Conservation (phyloP, 2,888 invertebrate genomes). For the Rhamphomyia laevipes region DNA sequence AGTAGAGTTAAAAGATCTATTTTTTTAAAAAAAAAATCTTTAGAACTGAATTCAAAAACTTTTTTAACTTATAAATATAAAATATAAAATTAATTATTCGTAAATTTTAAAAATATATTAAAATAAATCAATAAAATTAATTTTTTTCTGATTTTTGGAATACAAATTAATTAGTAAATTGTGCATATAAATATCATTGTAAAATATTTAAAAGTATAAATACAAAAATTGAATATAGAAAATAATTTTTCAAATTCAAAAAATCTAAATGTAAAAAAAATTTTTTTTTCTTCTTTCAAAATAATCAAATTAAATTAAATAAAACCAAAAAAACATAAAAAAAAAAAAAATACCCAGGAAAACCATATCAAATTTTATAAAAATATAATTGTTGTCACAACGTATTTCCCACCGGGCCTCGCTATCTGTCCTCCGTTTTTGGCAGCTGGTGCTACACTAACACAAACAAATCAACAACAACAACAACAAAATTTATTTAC, state of each 20-base stretch:
- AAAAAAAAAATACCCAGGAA: conserved; percentile 5
- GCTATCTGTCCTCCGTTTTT: conserved; percentile 24
- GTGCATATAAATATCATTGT: too few species aligned
- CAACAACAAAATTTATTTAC: conserved; percentile 12
- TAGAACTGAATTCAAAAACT: too few species aligned
- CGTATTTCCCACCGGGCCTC: conserved; percentile 26
- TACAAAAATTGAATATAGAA: too few species aligned
- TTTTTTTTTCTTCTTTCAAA: neutral
- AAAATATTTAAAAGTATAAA: too few species aligned
- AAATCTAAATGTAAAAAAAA: neutral
- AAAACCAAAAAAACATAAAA: neutral
- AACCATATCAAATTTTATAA: conserved; percentile 5
- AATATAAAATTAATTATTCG: too few species aligned
- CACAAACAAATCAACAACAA: conserved; percentile 11
- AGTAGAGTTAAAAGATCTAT: too few species aligned
- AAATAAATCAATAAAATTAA: too few species aligned
- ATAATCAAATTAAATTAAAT: neutral
- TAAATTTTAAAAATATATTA: too few species aligned
- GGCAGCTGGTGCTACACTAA: conserved; percentile 17
- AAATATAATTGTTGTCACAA: conserved; percentile 20
- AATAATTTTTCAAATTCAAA: neutral
- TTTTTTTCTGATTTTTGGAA: too few species aligned
- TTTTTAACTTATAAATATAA: too few species aligned
- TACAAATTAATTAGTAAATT: too few species aligned
- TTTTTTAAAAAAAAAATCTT: too few species aligned